Base-by-base conservation (phyloP, 2,888 invertebrate species). In the Isotomurus palustris region DNA sequence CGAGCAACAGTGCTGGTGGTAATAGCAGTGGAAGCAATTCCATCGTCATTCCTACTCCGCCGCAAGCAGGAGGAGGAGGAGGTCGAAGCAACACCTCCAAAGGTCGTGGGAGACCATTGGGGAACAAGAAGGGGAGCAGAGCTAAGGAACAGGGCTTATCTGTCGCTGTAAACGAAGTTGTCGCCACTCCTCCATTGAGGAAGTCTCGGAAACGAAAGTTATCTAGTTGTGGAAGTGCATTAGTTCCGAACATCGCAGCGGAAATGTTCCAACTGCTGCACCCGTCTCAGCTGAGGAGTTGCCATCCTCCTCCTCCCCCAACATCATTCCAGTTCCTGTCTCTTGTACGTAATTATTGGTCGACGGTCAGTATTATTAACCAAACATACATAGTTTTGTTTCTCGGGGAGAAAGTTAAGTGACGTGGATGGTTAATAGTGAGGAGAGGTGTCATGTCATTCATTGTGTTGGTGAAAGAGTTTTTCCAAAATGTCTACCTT, bases 241-340 rank as follows among this genome's bases (percentile, higher is more conserved):
- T 4, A 44, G 24, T 44, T 19, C 8, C 24, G n/a, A 6, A 4
- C 3, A 28, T 14, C 29, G n/a, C 19, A 28, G 19, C 14, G 5
- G 35, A 29, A 29, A 32, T 49, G 43, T 43, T 43, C 43, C 48
- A 4, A n/a, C 17, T 17, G 38, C 14, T 38, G 38, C 19, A 17
- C 19, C 6, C 19, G 14, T 19, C 19, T 8, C 38, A 38, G n/a
- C 5, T 19, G 5, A n/a, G 17, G 4, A 5, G 38, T 17, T n/a
- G 14, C n/a, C 38, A n/a, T 38, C 38, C 38, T 5, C 14, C 14
- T 32, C 21, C 21, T 49, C 32, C 35, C 21, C 48, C 48, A 14
- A 49, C 48, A 2, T 21, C 48, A 2, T 49, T 49, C 22, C 35
- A 49, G 35, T 49, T 49, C 48, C 48, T 49, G n/a, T n/a, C n/a